These are phyloP conservation scores for Hylyphantes graminicola DNA, from an alignment of 1,140 invertebrate species.

Conservation along the genomic window DNA sequence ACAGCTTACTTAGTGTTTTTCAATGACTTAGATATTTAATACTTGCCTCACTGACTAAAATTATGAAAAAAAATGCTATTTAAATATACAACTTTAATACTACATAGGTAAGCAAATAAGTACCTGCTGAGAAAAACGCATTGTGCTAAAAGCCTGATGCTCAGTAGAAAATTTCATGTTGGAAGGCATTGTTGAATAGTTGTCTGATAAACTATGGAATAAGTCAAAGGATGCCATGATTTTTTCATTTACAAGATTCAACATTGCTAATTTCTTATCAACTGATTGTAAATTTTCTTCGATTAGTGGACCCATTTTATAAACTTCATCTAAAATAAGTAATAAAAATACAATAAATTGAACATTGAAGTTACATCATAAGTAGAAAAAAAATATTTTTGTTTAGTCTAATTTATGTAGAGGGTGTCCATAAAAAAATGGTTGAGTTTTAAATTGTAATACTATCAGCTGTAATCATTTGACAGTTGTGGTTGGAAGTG, in stretches of 20 bases:
- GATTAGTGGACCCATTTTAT: slow-evolving; percentile 43
- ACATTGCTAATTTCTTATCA: slow-evolving; percentile 40
- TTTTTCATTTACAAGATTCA: slow-evolving; percentile 45
- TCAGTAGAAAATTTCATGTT: slow-evolving; percentile 14
- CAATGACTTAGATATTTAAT: background rate
- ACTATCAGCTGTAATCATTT: no score
- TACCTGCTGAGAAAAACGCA: slow-evolving; percentile 1
- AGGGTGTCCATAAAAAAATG: no score
- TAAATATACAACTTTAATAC: background rate
- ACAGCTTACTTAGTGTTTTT: background rate
- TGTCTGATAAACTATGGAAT: slow-evolving; percentile 38
- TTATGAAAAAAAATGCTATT: background rate
- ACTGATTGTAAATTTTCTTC: slow-evolving; percentile 45
- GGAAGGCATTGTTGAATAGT: background rate
- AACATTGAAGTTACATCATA: background rate
- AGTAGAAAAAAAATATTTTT: background rate
- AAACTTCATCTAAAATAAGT: slow-evolving; percentile 31
- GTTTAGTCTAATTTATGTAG: background rate
- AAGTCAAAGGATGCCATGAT: slow-evolving; percentile 36
- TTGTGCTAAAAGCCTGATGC: background rate
- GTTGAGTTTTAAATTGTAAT: background rate
- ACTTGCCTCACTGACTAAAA: background rate
- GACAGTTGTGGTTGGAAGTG: no score
- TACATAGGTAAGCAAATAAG: background rate
- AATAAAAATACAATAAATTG: background rate